A percentile compares a stretch with the other conserved stretches of the same genome.
Evolutionary conservation across 2,888 invertebrate genomes (phyloP).

Genomic region (Ethmia dodecea): DNA sequence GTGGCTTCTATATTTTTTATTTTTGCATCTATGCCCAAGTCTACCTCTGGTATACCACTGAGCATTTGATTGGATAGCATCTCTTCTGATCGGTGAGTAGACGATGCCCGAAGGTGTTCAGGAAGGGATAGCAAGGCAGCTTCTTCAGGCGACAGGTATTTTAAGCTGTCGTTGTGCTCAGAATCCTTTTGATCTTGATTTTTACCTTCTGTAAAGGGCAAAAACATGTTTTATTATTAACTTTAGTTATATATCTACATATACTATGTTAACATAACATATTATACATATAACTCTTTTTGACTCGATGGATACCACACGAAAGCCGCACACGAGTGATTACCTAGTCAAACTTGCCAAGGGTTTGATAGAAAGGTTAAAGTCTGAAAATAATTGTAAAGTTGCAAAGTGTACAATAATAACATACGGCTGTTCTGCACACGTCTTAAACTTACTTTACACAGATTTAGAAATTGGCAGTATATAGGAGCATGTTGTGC

Average conservation of each 20-base stretch:
- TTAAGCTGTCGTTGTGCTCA: conserved; percentile 63
- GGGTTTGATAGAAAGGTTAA: too few species aligned
- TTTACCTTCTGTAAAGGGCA: conserved; percentile 48
- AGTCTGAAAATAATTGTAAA: too few species aligned
- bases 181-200: conserved; percentile 56
- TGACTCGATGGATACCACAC: too few species aligned
- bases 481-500: not conserved
- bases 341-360: too few species aligned
- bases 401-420: too few species aligned
- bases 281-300: too few species aligned
- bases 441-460: conserved; percentile 1
- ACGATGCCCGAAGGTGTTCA: conserved; percentile 90
- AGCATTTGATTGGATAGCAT: conserved; percentile 99
- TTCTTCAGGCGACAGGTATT: conserved; percentile 92
- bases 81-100: conserved; percentile 94
- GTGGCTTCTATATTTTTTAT: conserved; percentile 99
- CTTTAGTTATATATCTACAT: too few species aligned
- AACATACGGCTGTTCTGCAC: conserved; percentile 2
- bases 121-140: conserved; percentile 93
- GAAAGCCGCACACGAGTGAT: too few species aligned
- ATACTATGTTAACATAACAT: too few species aligned
- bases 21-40: conserved; percentile 99
- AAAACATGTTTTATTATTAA: not conserved
- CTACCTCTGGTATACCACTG: conserved; percentile 99
- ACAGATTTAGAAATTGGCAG: not conserved